Conservation (phyloP, 2,888 invertebrate species). For the Toxonevra muliebris region DNA sequence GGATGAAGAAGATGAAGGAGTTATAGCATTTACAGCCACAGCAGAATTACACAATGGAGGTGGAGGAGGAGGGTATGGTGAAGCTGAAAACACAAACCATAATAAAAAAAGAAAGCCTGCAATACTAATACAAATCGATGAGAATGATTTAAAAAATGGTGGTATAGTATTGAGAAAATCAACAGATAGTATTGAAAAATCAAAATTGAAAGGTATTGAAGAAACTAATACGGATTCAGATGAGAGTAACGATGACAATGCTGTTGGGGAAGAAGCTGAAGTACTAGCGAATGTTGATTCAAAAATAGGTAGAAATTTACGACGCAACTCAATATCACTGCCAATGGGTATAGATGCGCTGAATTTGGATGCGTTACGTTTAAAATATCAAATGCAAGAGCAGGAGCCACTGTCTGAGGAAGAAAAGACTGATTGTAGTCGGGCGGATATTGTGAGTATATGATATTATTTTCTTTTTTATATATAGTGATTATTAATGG, state of each 20-base stretch:
- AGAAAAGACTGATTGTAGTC: slow-evolving; percentile 42
- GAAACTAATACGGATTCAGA: not conserved
- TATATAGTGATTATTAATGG: no score
- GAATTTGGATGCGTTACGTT: slow-evolving; percentile 70
- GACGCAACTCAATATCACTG: slow-evolving; percentile 79
- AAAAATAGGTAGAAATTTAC: slow-evolving; percentile 55
- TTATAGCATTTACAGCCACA: no score
- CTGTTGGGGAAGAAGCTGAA: not conserved
- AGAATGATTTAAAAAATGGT: not conserved
- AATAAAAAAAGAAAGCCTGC: no score
- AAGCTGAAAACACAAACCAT: no score
- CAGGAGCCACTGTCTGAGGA: slow-evolving; percentile 55
- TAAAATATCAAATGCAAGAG: slow-evolving; percentile 61
- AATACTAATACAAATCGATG: not conserved
- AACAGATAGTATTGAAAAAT: not conserved
- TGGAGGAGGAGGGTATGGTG: no score
- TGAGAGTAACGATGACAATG: not conserved
- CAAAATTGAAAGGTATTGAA: no score
- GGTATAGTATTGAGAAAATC: not conserved
- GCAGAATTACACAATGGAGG: no score
- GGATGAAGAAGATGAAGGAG: no score
- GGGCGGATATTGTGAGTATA: slow-evolving; percentile 53
- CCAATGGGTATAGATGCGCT: slow-evolving; percentile 75
- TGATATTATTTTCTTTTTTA: no score
- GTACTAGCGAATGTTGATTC: slow-evolving; percentile 20